Percentiles rank a stretch among this genome's conserved stretches.
Evolutionary conservation across 2,797 vertebrate genomes (phyloP).

Genomic region (Nasua narica): DNA sequence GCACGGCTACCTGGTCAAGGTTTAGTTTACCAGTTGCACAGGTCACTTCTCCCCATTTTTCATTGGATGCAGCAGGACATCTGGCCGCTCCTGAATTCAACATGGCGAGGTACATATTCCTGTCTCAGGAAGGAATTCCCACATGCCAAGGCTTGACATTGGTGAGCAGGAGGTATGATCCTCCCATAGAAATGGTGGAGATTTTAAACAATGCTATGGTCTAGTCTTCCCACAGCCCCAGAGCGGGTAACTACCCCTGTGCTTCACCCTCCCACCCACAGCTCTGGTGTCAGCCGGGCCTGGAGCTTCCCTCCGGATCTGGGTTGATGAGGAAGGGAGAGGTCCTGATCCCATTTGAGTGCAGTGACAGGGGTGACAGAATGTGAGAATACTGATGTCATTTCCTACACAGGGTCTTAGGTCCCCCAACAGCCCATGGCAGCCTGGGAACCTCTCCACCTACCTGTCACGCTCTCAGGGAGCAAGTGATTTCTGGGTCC

Average conservation of each 20-base stretch:
- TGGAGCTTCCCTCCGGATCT: no score
- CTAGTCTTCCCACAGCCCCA: rapidly evolving
- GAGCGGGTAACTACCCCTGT: rapidly evolving
- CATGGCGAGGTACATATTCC: background rate
- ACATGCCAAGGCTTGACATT: background rate
- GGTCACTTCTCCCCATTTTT: background rate
- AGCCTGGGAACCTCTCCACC: background rate
- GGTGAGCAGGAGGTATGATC: background rate
- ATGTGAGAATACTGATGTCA: rapidly evolving
- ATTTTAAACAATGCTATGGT: background rate
- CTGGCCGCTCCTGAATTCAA: background rate
- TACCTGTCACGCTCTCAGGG: rapidly evolving
- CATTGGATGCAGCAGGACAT: background rate
- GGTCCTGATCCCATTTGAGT: background rate
- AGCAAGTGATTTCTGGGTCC: background rate
- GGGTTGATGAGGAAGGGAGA: background rate
- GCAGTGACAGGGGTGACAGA: background rate
- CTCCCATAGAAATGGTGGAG: background rate
- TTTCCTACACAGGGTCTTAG: background rate
- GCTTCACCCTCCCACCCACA: rapidly evolving
- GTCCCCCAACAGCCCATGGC: background rate
- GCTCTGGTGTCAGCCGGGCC: background rate
- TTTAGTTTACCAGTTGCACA: background rate
- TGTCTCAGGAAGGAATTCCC: background rate
- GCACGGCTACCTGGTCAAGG: no score